Evolutionary conservation across 2,888 invertebrate genomes (phyloP), one percentile per base, ranked within the genome.

Genomic region (Venusia cambrica): DNA sequence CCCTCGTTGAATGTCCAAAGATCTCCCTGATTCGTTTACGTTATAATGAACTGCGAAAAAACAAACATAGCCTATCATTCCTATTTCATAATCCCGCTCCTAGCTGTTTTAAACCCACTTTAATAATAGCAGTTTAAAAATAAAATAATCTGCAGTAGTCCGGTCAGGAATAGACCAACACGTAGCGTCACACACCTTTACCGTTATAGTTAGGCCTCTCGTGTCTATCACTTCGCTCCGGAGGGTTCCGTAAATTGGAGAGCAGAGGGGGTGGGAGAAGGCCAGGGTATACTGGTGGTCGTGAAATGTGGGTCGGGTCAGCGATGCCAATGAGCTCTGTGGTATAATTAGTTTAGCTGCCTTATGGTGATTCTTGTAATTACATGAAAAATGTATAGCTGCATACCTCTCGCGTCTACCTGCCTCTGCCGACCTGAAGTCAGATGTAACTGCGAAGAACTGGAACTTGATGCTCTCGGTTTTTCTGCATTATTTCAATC

Each of bases 221-320:
- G 12, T 19, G 5, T 27, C 11, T 29, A 30, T 12, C 11, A n/a
- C 8, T 2, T 12, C 11, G 19, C 24, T 29, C 21, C 18, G 24
- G 5, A 5, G 7, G 18, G 16, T 17, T 26, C 15, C 2, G 24
- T 11, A 4, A n/a, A n/a, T 2, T 30, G 18, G 8, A 13, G 29
- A 18, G 15, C 5, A 8, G 31, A n/a, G 21, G 33, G 20, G 32
- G 19, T 8, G 13, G 32, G 13, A 34, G 47, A 4, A 44, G 57
- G 12, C 51, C 48, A 41, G 4, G 12, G 8, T 33, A 48, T 5
- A 15, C 8, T 54, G 54, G 66, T 51, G 21, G 20, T 14, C 22
- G 22, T 38, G 19, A 3, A 52, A 66, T 57, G 48, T 67, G 30
- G 65, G 62, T 54, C 63, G 52, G 63, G 67, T 64, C 67, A 61